A percentile compares a stretch with the other conserved stretches of the same genome.
phyloP scores from a whole-genome alignment of 2,888 invertebrate genomes.

The Teleiodes luculella region DNA sequence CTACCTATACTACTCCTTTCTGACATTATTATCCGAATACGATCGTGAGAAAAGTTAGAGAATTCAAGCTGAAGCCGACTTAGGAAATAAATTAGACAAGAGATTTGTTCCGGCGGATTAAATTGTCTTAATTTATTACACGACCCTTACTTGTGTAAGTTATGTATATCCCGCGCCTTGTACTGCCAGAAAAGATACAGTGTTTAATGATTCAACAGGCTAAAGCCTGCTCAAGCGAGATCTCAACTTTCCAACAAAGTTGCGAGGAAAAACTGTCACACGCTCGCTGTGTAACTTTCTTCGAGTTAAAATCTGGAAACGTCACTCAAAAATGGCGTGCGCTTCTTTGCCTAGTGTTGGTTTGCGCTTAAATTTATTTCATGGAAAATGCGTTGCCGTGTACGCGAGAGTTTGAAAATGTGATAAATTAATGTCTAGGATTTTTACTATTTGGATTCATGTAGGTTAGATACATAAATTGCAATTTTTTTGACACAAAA shows the following conservation, averaged over 20 bases:
- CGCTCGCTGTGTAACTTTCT: background rate
- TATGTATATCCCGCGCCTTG: background rate
- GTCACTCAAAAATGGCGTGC: background rate
- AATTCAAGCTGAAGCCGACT: constrained; percentile 47
- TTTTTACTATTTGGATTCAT: too few relatives aligned
- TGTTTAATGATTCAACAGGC: background rate
- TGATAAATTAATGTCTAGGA: too few relatives aligned
- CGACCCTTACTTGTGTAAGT: constrained; percentile 24
- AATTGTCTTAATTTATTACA: constrained; percentile 64
- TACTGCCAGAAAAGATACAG: background rate
- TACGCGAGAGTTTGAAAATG: too few relatives aligned
- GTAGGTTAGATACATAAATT: too few relatives aligned
- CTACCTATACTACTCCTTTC: too few relatives aligned
- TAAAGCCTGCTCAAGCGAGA: background rate
- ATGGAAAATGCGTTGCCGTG: too few relatives aligned
- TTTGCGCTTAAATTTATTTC: too few relatives aligned
- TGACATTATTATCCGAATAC: background rate
- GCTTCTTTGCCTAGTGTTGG: background rate
- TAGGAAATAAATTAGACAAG: constrained; percentile 58
- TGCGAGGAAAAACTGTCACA: background rate
- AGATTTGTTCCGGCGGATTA: constrained; percentile 60
- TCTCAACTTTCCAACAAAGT: background rate
- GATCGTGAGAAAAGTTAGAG: constrained; percentile 17
- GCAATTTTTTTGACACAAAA: too few relatives aligned
- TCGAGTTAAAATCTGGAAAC: background rate